These are phyloP conservation scores for Cloeon dipterum DNA, from an alignment of 2,888 invertebrate genomes.

Conservation along the genomic window DNA sequence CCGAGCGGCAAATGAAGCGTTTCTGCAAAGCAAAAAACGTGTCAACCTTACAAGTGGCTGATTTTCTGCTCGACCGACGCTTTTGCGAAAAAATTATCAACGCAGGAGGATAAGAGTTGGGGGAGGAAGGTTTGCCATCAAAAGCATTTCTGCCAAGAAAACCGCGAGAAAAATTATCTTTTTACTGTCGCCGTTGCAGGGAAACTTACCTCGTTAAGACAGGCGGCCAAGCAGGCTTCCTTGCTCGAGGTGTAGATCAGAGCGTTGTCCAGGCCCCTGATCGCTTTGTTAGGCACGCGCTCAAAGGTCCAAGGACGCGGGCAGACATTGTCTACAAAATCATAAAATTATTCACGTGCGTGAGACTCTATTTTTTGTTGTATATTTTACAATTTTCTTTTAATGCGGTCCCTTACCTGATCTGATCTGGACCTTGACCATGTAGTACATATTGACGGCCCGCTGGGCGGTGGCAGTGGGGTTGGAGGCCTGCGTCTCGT, in stretches of 20 bases:
- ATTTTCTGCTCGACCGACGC: not conserved
- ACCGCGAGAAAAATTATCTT: no score
- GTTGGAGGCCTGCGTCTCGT: constrained; percentile 77
- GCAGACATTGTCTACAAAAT: constrained; percentile 55
- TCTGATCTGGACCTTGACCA: constrained; percentile 76
- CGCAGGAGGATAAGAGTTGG: no score
- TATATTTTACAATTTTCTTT: not conserved
- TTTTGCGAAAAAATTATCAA: no score
- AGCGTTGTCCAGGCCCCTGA: constrained; percentile 74
- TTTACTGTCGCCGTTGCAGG: no score
- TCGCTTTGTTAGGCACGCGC: constrained; percentile 77
- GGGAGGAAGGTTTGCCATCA: no score
- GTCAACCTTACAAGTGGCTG: constrained; percentile 1
- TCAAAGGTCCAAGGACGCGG: constrained; percentile 84
- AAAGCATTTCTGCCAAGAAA: no score
- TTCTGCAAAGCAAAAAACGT: constrained; percentile 27
- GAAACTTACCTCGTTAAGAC: constrained; percentile 74
- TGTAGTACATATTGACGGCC: constrained; percentile 81
- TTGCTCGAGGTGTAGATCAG: constrained; percentile 84
- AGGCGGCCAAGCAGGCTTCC: constrained; percentile 80
- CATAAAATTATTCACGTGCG: constrained; percentile 5
- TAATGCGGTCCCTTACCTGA: constrained; percentile 30
- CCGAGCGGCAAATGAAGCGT: constrained; percentile 75
- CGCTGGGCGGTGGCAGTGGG: constrained; percentile 61
- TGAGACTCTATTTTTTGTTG: not conserved